A percentile compares a stretch with the other conserved stretches of the same genome.
Evolutionary conservation across 2,797 vertebrate genomes (phyloP).

Genomic region (Fringilla coelebs): DNA sequence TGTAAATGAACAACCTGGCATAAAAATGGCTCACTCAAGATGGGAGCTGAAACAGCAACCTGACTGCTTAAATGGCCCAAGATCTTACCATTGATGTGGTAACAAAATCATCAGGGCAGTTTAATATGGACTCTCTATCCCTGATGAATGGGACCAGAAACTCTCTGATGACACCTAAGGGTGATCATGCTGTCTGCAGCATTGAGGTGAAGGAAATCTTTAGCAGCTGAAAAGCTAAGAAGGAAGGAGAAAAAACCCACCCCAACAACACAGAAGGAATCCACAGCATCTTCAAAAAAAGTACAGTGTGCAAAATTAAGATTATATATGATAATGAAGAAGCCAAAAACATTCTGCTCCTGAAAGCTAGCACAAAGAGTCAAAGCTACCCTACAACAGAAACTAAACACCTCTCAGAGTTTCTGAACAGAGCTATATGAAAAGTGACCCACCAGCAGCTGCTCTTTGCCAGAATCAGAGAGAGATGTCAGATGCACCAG

Average conservation of each 20-base stretch:
- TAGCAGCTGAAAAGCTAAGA: background rate
- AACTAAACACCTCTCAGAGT: background rate
- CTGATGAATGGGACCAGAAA: background rate
- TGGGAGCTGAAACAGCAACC: background rate
- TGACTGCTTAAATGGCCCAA: background rate
- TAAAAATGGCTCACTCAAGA: background rate
- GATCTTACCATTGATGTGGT: background rate
- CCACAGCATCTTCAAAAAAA: background rate
- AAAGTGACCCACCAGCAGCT: background rate
- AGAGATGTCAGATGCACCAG: background rate
- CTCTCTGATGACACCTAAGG: background rate
- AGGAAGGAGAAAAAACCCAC: fast-evolving
- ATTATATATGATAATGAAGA: background rate
- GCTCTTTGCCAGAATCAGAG: background rate
- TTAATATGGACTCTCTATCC: background rate
- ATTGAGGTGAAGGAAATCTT: background rate
- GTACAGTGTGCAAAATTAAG: background rate
- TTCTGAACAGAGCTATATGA: background rate
- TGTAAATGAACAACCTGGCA: background rate
- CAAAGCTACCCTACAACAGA: background rate
- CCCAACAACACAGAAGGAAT: background rate
- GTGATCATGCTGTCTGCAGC: background rate
- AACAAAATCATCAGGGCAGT: background rate
- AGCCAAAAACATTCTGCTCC: background rate
- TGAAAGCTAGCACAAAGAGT: background rate